Percentiles rank a stretch among this genome's conserved stretches.
phyloP scores from a whole-genome alignment of 2,888 invertebrate species.

The Hemithea aestivaria region DNA sequence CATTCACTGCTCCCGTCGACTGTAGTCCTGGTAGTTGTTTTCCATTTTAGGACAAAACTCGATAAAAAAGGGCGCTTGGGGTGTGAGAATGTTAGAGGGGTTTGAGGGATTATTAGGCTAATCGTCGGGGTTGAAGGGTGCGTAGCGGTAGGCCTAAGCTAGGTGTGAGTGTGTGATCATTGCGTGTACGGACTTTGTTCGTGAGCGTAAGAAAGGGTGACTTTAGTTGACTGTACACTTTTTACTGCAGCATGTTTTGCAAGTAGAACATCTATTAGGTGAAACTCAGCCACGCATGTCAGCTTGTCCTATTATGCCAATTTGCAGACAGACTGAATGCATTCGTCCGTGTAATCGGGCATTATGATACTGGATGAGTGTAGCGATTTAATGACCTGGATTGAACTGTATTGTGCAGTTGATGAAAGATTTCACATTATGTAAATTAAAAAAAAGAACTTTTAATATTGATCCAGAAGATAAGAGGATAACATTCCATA shows the following conservation, averaged over 20 bases:
- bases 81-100: slow-evolving; percentile 33
- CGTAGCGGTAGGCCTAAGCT: slow-evolving; percentile 29
- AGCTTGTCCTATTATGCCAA: slow-evolving; percentile 10
- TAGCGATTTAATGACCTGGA: slow-evolving; percentile 48
- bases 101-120: slow-evolving; percentile 42
- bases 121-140: slow-evolving; percentile 53
- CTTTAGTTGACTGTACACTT: neutral
- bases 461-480: too few relatives aligned
- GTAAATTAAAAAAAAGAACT: too few relatives aligned
- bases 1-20: slow-evolving; percentile 46
- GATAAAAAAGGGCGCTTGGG: slow-evolving; percentile 71
- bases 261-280: slow-evolving; percentile 10
- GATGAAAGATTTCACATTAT: slow-evolving; percentile 16
- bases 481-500: too few relatives aligned
- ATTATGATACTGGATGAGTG: slow-evolving; percentile 28
- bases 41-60: slow-evolving; percentile 80
- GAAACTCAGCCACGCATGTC: slow-evolving; percentile 15
- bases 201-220: slow-evolving; percentile 29
- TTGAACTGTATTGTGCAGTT: slow-evolving; percentile 28
- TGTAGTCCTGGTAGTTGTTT: slow-evolving; percentile 74
- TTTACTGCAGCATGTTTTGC: neutral
- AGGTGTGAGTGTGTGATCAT: slow-evolving; percentile 20
- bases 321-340: slow-evolving; percentile 2
- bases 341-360: slow-evolving; percentile 23
- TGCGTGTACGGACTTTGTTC: slow-evolving; percentile 11